Conservation (phyloP, 2,797 vertebrate species). For the Hephaestus fuliginosus region DNA sequence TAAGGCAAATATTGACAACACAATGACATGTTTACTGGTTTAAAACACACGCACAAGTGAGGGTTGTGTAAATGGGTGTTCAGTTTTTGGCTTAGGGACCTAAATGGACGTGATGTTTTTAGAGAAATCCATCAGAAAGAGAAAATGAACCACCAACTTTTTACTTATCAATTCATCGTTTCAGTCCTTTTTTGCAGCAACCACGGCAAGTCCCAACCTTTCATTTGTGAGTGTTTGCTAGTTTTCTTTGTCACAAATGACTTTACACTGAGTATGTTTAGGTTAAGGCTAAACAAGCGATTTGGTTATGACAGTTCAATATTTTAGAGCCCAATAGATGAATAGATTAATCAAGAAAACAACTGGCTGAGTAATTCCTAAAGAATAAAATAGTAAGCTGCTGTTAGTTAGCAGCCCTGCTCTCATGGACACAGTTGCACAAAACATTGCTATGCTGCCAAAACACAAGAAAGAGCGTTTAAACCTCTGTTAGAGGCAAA, state of each 20-base stretch:
- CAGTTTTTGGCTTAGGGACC: background rate
- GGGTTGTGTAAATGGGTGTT: background rate
- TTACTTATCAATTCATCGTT: background rate
- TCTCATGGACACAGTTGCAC: background rate
- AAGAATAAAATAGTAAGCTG: too few relatives aligned
- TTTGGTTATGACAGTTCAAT: too few relatives aligned
- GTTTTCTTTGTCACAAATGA: background rate
- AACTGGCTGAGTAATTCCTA: background rate
- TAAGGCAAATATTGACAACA: slow-evolving; percentile 4
- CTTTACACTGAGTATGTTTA: background rate
- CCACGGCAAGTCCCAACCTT: background rate
- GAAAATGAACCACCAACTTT: background rate
- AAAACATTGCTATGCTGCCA: background rate
- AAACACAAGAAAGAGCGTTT: background rate
- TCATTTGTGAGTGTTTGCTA: background rate
- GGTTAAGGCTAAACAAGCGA: background rate
- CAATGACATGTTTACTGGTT: slow-evolving; percentile 1
- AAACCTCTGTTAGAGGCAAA: background rate
- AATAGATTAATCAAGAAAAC: background rate
- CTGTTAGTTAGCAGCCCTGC: background rate
- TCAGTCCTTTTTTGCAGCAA: background rate
- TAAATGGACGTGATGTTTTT: background rate
- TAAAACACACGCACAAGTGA: background rate
- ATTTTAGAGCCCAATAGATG: background rate
- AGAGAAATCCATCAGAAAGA: background rate